A percentile compares a stretch with the other conserved stretches of the same genome.
Evolutionary conservation across 2,113 vertebrate species (phyloP).

Genomic region (Thinocorus orbignyianus): DNA sequence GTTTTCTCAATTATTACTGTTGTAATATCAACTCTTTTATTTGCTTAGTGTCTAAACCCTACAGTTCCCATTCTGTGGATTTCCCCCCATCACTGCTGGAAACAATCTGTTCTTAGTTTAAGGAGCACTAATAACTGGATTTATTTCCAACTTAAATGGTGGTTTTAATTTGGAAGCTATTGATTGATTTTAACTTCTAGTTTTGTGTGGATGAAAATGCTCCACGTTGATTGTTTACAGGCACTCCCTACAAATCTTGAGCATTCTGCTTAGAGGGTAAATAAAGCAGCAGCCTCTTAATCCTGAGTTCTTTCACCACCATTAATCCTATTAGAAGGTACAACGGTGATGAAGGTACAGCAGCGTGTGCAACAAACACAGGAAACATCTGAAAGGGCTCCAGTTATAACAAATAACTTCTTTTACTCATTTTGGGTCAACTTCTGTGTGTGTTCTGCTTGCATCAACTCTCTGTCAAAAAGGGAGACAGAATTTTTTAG

Average conservation of each 20-base stretch:
- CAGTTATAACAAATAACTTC: background rate
- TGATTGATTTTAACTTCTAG: background rate
- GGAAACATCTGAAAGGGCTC: background rate
- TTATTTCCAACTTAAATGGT: background rate
- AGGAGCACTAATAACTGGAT: background rate
- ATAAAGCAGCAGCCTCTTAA: conserved; percentile 15
- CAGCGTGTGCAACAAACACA: background rate
- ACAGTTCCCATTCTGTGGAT: background rate
- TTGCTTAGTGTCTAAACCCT: background rate
- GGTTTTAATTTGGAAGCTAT: background rate
- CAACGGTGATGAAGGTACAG: background rate
- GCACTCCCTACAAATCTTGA: background rate
- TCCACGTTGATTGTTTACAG: background rate
- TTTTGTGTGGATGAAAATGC: background rate
- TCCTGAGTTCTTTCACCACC: background rate
- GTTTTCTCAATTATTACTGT: background rate
- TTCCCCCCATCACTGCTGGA: background rate
- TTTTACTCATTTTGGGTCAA: background rate
- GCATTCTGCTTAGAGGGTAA: background rate
- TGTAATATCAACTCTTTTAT: background rate
- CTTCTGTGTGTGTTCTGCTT: background rate
- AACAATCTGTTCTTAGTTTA: background rate
- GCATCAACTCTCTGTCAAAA: background rate
- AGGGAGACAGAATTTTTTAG: background rate
- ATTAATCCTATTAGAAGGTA: conserved; percentile 31